phyloP scores from a whole-genome alignment of 2,888 invertebrate species.

The Orthosia gothica region DNA sequence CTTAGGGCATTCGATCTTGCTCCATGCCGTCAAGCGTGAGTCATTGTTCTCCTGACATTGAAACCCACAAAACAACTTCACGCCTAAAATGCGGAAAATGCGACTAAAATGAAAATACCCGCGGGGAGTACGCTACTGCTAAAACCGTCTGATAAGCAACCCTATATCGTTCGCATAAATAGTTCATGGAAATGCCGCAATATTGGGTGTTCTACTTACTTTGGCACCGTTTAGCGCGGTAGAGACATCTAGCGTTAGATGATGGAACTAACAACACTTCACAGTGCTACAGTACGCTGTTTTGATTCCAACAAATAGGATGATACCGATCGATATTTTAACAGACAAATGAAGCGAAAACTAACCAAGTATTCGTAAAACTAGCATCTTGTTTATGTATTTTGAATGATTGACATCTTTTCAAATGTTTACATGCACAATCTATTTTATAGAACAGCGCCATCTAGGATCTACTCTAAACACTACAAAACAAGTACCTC shows the following conservation, averaged over 20 bases:
- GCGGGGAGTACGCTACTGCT: constrained; percentile 36
- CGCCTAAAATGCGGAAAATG: constrained; percentile 48
- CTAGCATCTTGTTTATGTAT: neutral
- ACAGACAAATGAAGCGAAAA: neutral
- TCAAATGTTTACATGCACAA: neutral
- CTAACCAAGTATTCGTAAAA: neutral
- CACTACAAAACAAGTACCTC: constrained; percentile 6
- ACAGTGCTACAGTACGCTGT: neutral
- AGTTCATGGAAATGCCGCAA: constrained; percentile 60
- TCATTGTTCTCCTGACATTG: constrained; percentile 76
- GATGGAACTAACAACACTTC: constrained; percentile 31
- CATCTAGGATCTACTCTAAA: constrained; percentile 36
- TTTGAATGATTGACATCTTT: neutral
- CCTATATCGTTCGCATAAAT: constrained; percentile 54
- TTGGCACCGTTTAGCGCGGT: constrained; percentile 24
- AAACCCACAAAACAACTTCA: constrained; percentile 70
- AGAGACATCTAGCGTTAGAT: constrained; percentile 69
- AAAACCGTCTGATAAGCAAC: constrained; percentile 48
- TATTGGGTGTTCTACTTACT: constrained; percentile 31
- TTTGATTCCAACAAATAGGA: neutral
- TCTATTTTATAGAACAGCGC: constrained; percentile 22
- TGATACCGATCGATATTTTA: neutral
- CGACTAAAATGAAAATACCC: constrained; percentile 43
- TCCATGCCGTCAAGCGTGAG: constrained; percentile 64
- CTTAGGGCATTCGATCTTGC: constrained; percentile 74